Conservation (phyloP, 2,113 vertebrate genomes). For the Nannospalax galili region DNA sequence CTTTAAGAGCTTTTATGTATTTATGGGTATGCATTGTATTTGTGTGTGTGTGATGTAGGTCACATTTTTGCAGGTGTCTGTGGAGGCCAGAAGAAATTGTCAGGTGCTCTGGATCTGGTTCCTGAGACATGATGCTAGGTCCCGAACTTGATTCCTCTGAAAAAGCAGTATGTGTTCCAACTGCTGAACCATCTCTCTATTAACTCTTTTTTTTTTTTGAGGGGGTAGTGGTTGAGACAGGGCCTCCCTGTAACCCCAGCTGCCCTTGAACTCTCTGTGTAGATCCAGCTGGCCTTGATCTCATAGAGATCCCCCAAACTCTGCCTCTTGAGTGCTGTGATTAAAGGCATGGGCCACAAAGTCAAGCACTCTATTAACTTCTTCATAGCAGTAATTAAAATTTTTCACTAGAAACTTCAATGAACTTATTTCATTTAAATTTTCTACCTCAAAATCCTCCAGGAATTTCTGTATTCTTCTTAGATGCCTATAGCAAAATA, state of each 20-base stretch:
- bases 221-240: too few relatives aligned
- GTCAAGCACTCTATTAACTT: not conserved
- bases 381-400: not conserved
- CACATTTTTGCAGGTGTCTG: rapidly evolving
- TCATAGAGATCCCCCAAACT: too few relatives aligned
- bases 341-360: too few relatives aligned
- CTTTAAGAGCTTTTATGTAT: not conserved
- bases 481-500: not conserved
- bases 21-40: not conserved
- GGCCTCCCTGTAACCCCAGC: too few relatives aligned
- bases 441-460: not conserved
- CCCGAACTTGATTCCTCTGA: not conserved
- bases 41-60: not conserved
- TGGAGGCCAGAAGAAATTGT: not conserved
- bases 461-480: not conserved
- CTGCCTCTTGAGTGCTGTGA: too few relatives aligned
- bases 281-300: too few relatives aligned
- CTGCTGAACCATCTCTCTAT: not conserved
- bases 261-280: too few relatives aligned
- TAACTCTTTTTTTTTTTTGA: too few relatives aligned
- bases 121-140: not conserved
- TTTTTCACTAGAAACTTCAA: not conserved
- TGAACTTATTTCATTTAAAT: not conserved
- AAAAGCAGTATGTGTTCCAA: not conserved
- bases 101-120: not conserved